Percentiles rank a stretch among this genome's conserved stretches.
These are phyloP conservation scores for Eugnorisma glareosa DNA, from an alignment of 2,888 invertebrate genomes.

Conservation along the genomic window DNA sequence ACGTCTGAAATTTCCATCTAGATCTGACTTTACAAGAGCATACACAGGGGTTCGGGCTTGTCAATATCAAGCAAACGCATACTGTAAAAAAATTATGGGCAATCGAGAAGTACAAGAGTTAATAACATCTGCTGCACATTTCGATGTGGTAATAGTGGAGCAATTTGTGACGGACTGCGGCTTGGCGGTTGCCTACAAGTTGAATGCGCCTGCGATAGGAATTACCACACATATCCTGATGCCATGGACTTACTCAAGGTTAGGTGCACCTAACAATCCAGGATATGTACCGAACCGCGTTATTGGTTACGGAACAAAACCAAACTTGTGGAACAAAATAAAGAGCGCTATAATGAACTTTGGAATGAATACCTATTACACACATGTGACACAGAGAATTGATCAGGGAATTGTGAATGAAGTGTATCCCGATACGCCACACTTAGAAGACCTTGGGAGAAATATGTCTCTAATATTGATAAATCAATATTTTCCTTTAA, in stretches of 20 bases:
- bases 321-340: constrained; percentile 84
- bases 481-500: constrained; percentile 89
- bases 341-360: constrained; percentile 79
- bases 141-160: constrained; percentile 90
- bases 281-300: constrained; percentile 87
- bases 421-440: constrained; percentile 69
- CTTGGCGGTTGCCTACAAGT: constrained; percentile 88
- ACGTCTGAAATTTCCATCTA: constrained; percentile 40
- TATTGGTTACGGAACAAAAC: constrained; percentile 81
- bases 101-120: constrained; percentile 67
- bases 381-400: constrained; percentile 67
- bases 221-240: constrained; percentile 88
- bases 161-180: constrained; percentile 91
- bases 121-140: constrained; percentile 76
- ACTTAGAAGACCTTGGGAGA: constrained; percentile 72
- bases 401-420: constrained; percentile 69
- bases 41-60: constrained; percentile 34
- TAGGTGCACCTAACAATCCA: constrained; percentile 79
- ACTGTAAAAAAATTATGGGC: constrained; percentile 69
- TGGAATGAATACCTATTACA: constrained; percentile 69
- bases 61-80: constrained; percentile 58
- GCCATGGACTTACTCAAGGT: constrained; percentile 90
- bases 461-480: constrained; percentile 76
- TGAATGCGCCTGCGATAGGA: constrained; percentile 88
- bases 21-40: constrained; percentile 53